These are phyloP conservation scores for Brachyhypopomus gauderio DNA, from an alignment of 2,113 vertebrate species.

Conservation along the genomic window DNA sequence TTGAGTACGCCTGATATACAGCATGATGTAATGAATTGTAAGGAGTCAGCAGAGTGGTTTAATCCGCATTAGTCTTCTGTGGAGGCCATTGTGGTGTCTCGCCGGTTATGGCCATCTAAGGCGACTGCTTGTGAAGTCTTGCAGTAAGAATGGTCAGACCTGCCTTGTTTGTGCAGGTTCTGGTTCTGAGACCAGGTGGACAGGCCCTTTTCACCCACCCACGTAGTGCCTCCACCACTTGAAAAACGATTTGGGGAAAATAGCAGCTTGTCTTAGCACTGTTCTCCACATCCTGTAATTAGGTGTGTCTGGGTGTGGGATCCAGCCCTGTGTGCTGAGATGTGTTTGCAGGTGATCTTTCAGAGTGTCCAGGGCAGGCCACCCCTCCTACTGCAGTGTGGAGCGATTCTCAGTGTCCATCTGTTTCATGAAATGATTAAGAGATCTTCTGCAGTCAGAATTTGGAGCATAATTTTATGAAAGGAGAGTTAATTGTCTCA, in stretches of 20 bases:
- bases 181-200: no score
- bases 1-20: no score
- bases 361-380: not conserved
- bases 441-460: not conserved
- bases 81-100: no score
- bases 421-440: slow-evolving; percentile 21
- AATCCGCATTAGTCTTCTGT: no score
- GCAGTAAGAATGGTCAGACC: no score
- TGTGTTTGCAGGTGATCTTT: not conserved
- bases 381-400: slow-evolving; percentile 4
- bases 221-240: not conserved
- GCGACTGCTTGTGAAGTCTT: slow-evolving; percentile 17
- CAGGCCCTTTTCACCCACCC: no score
- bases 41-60: no score
- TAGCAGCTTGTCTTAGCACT: slow-evolving; percentile 3
- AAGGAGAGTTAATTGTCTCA: not conserved
- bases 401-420: not conserved
- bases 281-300: not conserved
- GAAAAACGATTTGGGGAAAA: slow-evolving; percentile 26
- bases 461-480: not conserved
- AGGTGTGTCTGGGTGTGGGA: slow-evolving; percentile 25
- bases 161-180: no score
- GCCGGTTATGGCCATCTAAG: no score
- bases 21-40: no score
- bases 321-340: not conserved